Evolutionary conservation across 2,797 vertebrate genomes (phyloP).

Genomic region (Gastrophryne carolinensis): DNA sequence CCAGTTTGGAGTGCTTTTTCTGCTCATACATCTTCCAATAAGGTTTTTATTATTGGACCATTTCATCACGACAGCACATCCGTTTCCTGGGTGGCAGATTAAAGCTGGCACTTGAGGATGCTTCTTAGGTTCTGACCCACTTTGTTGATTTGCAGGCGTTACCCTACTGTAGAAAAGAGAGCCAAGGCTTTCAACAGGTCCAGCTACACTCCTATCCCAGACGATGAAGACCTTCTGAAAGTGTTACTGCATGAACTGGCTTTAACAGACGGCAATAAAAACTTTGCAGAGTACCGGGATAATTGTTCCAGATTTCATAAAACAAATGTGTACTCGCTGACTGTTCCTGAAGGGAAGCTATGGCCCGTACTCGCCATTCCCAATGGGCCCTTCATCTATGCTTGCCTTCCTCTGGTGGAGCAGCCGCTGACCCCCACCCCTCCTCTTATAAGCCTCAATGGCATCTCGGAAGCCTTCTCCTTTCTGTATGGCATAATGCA

Average conservation of each 20-base stretch:
- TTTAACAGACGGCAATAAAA: constrained; percentile 70
- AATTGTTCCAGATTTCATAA: constrained; percentile 77
- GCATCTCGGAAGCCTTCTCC: constrained; percentile 85
- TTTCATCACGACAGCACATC: no score
- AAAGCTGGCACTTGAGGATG: no score
- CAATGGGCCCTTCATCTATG: constrained; percentile 76
- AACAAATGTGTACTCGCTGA: constrained; percentile 73
- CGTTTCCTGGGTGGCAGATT: no score
- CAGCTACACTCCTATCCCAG: constrained; percentile 77
- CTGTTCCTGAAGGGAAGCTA: constrained; percentile 69
- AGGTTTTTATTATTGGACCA: no score
- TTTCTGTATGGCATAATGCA: constrained; percentile 79
- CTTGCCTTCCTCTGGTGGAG: constrained; percentile 84
- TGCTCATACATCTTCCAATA: no score
- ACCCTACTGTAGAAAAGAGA: constrained; percentile 85
- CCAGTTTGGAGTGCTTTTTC: no score
- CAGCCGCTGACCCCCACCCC: constrained; percentile 74
- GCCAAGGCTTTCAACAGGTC: constrained; percentile 76
- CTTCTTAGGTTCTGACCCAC: no score
- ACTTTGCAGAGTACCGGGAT: constrained; percentile 77
- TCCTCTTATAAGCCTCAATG: constrained; percentile 75
- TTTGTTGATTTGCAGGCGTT: constrained; percentile 72
- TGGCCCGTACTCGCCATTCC: constrained; percentile 86
- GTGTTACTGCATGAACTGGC: constrained; percentile 82
- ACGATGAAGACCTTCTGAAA: constrained; percentile 76